Evolutionary conservation across 2,797 vertebrate genomes (phyloP).

Genomic region (Chelidonichthys spinosus): DNA sequence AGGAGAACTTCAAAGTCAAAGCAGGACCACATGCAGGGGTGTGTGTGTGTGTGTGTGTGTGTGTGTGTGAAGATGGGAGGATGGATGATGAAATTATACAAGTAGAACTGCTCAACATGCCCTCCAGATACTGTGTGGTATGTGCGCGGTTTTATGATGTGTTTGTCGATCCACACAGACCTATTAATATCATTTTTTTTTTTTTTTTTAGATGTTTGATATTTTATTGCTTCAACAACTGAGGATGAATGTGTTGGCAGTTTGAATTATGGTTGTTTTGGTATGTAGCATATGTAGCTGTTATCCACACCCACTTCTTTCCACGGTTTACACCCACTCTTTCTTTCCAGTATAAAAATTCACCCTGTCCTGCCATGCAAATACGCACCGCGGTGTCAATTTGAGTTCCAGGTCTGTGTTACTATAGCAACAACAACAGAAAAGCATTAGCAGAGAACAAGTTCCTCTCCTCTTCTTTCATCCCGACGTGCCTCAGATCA

Average conservation of each 20-base stretch:
- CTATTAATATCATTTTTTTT: background rate
- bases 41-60: conserved; percentile 42
- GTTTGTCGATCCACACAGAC: conserved; percentile 18
- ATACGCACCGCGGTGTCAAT: conserved; percentile 62
- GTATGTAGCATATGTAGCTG: conserved; percentile 2
- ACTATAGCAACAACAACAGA: conserved; percentile 83
- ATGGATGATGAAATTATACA: conserved; percentile 75
- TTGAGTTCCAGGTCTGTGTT: conserved; percentile 72
- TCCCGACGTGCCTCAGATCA: conserved; percentile 74
- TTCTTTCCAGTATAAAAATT: conserved; percentile 42
- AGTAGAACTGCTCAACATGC: conserved; percentile 63
- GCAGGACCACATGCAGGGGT: conserved; percentile 61
- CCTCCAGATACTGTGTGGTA: conserved; percentile 37
- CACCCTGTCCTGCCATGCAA: conserved; percentile 63
- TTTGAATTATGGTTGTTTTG: background rate
- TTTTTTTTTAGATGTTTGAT: background rate
- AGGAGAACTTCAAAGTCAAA: conserved; percentile 82
- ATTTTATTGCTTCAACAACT: conserved; percentile 2
- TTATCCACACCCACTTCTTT: conserved; percentile 27
- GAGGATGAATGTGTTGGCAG: background rate
- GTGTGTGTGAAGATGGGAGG: conserved; percentile 43
- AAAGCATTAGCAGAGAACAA: conserved; percentile 71
- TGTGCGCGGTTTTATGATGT: conserved; percentile 29
- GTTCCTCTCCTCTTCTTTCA: conserved; percentile 77
- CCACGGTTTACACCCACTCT: conserved; percentile 27